phyloP scores from a whole-genome alignment of 2,888 invertebrate species.

The Microchrysa polita region DNA sequence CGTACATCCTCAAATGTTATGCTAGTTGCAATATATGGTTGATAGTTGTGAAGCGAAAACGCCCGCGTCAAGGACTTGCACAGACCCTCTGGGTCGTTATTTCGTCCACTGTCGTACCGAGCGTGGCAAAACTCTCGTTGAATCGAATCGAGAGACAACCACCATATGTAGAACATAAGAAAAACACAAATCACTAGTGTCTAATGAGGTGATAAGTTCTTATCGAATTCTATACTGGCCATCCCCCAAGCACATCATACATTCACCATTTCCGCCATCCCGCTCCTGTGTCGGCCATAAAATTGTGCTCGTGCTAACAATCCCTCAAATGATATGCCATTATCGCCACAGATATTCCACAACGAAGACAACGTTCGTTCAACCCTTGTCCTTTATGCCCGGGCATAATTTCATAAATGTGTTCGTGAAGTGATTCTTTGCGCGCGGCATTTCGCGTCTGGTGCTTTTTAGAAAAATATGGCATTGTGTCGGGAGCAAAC shows the following conservation, averaged over 20 bases:
- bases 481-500: too few species aligned
- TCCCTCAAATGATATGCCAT: too few species aligned
- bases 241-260: background rate
- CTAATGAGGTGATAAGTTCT: conserved; percentile 34
- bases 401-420: background rate
- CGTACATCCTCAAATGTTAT: background rate
- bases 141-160: background rate
- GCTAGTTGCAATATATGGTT: conserved; percentile 12
- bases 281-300: background rate
- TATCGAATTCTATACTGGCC: background rate
- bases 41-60: background rate
- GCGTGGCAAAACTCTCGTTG: background rate
- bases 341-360: too few species aligned
- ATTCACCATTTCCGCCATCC: background rate
- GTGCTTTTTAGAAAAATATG: background rate
- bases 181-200: background rate
- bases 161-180: too few species aligned
- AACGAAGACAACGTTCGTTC: too few species aligned
- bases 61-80: background rate
- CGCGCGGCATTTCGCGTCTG: background rate
- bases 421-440: background rate
- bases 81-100: background rate
- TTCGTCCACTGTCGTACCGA: background rate
- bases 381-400: too few species aligned
- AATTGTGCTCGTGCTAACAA: too few species aligned